Evolutionary conservation across 2,888 invertebrate genomes (phyloP).

Genomic region (Melikaiella ostensackeni): DNA sequence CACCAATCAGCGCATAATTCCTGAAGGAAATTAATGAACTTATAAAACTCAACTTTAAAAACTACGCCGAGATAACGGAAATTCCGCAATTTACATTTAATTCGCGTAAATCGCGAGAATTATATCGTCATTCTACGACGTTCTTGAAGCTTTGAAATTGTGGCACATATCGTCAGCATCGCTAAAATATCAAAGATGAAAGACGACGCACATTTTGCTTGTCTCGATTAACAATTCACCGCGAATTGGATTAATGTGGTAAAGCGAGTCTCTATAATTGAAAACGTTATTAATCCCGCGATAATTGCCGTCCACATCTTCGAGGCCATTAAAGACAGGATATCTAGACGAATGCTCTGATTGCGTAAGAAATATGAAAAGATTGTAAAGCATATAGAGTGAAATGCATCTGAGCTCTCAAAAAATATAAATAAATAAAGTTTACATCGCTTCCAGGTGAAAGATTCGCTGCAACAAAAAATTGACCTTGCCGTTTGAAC

Average conservation of each 20-base stretch:
- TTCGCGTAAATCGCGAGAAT: slow-evolving; percentile 23
- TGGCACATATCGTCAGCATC: neutral
- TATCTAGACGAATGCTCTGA: slow-evolving; percentile 20
- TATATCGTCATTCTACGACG: slow-evolving; percentile 17
- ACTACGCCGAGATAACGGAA: slow-evolving; percentile 27
- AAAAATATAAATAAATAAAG: too few species aligned
- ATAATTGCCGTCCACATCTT: slow-evolving; percentile 47
- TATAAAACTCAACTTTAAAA: slow-evolving; percentile 32
- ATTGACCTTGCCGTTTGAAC: too few species aligned
- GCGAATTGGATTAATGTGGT: slow-evolving; percentile 23
- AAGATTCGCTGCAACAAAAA: too few species aligned
- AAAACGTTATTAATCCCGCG: slow-evolving; percentile 48
- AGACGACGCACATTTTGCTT: slow-evolving; percentile 1
- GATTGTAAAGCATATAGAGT: neutral
- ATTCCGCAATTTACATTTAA: slow-evolving; percentile 25
- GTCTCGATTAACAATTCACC: slow-evolving; percentile 13
- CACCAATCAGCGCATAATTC: slow-evolving; percentile 28
- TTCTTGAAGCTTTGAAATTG: neutral
- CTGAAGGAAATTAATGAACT: slow-evolving; percentile 25
- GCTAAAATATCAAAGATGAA: slow-evolving; percentile 13
- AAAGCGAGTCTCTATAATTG: slow-evolving; percentile 32
- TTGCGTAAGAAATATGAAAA: slow-evolving; percentile 4
- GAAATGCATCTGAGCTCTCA: neutral
- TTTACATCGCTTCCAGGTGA: too few species aligned
- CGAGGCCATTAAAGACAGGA: slow-evolving; percentile 14